phyloP scores from a whole-genome alignment of 2,113 vertebrate species.

The Machaerirhynchus nigripectus region DNA sequence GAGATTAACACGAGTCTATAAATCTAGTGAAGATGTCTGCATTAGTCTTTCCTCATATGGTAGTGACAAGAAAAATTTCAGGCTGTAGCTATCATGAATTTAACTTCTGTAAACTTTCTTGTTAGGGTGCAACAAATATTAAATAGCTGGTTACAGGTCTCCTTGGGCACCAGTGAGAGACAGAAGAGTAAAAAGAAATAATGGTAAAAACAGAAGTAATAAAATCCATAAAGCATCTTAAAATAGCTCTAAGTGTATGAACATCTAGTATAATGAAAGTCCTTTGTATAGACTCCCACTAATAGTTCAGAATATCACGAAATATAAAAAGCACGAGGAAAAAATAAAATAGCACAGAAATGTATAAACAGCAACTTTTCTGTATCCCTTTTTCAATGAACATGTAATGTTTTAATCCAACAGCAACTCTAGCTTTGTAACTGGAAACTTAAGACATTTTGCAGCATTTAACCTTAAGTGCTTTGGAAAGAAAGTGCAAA shows the following conservation, averaged over 20 bases:
- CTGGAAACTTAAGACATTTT: neutral
- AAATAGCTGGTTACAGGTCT: neutral
- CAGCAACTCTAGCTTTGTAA: neutral
- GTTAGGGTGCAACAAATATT: neutral
- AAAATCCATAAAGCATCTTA: neutral
- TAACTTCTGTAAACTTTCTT: slow-evolving; percentile 35
- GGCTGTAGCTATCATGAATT: neutral
- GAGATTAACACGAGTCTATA: neutral
- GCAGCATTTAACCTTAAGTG: neutral
- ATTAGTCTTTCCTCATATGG: neutral
- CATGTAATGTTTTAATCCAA: neutral
- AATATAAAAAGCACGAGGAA: neutral
- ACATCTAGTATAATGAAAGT: neutral
- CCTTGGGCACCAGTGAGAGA: neutral
- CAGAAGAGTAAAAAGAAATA: neutral
- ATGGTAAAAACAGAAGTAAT: neutral
- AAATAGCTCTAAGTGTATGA: neutral
- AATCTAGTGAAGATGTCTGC: slow-evolving; percentile 1
- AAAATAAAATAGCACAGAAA: neutral
- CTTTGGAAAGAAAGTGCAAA: neutral
- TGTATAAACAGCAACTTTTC: neutral
- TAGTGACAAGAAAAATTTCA: slow-evolving; percentile 14
- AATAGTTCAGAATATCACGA: neutral
- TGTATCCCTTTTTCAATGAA: neutral
- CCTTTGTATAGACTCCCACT: neutral